Evolutionary conservation across 2,113 vertebrate genomes (phyloP), one percentile per base, ranked within the genome.

Genomic region (Synodontis membranacea): DNA sequence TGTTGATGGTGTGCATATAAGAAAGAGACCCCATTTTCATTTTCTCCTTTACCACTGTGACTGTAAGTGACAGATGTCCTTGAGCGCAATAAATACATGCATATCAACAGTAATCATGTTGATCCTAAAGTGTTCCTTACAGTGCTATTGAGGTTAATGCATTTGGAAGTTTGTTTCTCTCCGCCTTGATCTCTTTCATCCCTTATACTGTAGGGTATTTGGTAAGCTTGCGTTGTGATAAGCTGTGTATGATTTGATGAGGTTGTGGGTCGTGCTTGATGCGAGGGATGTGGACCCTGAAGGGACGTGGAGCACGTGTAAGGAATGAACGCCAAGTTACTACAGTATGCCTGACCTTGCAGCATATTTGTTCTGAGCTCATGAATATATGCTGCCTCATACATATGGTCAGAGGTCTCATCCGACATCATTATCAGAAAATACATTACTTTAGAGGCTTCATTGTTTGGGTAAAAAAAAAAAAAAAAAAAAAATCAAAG

Each of bases 281-380:
- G 74, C 79, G 25, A 39, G 42, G 21, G 79, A 72, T 78, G 34
- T 74, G 88, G 81, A 85, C 84, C 86, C 84, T 87, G 62, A 76
- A 7, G 19, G 76, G 44, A 83, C 80, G 62, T 56, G 62, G 66
- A 25, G 48, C 85, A 64, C 64, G 78, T 88, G 85, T 56, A 81
- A 66, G 25, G 78, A 87, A 66, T 80, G 76, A 88, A 85, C 25
- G 44, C 52, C 28, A 74, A 80, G 80, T 70, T 85, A 68, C 68
- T 90, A 79, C 87, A 75, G 79, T 58, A 60, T 76, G 75, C 86
- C 86, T 89, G 89, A 90, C 89, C 88, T 90, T 87, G 86, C 80
- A 80, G 83, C 76, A 80, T 56, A 80, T 88, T 83, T 88, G 83
- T 42, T 68, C 39, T 66, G 75, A 52, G 42, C 84, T 87, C 88